phyloP scores from a whole-genome alignment of 2,888 invertebrate species.

The Pandemis cinnamomeana region DNA sequence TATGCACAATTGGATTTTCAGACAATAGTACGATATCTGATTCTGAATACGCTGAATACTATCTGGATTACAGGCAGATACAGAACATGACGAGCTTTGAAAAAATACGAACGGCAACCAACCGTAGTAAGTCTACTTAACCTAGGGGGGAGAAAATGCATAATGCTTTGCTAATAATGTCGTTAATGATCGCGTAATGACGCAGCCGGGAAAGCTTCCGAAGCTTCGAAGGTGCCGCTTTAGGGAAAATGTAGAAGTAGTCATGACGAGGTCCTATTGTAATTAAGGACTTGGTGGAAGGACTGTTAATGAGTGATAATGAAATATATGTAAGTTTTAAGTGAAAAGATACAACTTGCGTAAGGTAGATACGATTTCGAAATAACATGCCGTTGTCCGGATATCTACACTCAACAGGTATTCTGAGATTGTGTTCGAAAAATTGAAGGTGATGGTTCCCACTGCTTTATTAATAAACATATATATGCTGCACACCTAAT shows the following conservation, averaged over 20 bases:
- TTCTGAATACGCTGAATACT: constrained; percentile 38
- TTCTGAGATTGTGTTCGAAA: background rate
- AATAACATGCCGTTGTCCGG: too few relatives aligned
- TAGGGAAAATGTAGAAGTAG: background rate
- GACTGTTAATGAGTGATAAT: background rate
- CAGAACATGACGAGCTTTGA: constrained; percentile 36
- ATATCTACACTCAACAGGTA: too few relatives aligned
- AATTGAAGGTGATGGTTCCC: background rate
- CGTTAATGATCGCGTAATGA: background rate
- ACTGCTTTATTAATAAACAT: background rate
- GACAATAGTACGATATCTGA: constrained; percentile 26
- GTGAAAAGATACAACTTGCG: background rate
- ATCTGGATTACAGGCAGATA: constrained; percentile 23
- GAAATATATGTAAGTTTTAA: too few relatives aligned
- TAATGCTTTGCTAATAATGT: constrained; percentile 21
- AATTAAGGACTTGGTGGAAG: background rate
- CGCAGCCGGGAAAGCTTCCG: background rate
- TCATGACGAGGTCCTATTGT: background rate
- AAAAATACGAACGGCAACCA: constrained; percentile 34
- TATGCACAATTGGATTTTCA: constrained; percentile 34
- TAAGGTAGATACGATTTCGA: too few relatives aligned
- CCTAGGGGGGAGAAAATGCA: background rate
- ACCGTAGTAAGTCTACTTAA: constrained; percentile 42
- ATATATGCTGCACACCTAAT: background rate
- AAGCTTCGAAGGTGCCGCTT: constrained; percentile 4